These are phyloP conservation scores for Micrasema longulum DNA, from an alignment of 1,140 invertebrate species.

Conservation along the genomic window DNA sequence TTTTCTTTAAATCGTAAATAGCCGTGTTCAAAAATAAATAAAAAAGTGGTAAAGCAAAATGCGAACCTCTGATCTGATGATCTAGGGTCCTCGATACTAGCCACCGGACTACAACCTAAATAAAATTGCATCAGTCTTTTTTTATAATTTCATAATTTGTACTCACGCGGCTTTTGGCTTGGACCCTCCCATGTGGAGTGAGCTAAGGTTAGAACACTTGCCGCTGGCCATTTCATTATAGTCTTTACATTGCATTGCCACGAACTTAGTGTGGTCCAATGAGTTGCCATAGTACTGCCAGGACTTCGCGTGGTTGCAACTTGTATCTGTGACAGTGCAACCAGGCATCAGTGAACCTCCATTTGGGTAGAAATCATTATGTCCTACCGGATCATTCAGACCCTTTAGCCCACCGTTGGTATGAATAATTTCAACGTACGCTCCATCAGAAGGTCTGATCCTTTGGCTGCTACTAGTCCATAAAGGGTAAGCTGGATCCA, in stretches of 20 bases:
- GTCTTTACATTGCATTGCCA: constrained; percentile 21
- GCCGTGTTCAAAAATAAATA: too few species aligned
- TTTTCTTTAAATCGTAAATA: too few species aligned
- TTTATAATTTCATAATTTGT: background rate
- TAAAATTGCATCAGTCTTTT: too few species aligned
- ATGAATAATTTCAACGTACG: constrained; percentile 75
- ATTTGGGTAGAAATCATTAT: constrained; percentile 74
- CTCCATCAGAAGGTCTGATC: constrained; percentile 64
- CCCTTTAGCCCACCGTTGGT: constrained; percentile 71
- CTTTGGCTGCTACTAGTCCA: background rate
- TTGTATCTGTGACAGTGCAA: constrained; percentile 60
- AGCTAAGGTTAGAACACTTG: constrained; percentile 14
- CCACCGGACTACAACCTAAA: too few species aligned
- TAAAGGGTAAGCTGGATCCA: constrained; percentile 20
- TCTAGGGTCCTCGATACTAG: too few species aligned
- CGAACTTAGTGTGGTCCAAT: constrained; percentile 38
- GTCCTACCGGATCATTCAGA: constrained; percentile 65
- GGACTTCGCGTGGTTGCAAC: constrained; percentile 55
- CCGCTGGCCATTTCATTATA: constrained; percentile 10
- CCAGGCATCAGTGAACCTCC: constrained; percentile 71
- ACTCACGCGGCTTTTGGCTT: constrained; percentile 35
- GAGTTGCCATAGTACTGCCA: constrained; percentile 57
- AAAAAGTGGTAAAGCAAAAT: too few species aligned
- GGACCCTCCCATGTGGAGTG: constrained; percentile 41
- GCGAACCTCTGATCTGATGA: too few species aligned